phyloP scores from a whole-genome alignment of 2,888 invertebrate genomes.

The Argyresthia goedartella region DNA sequence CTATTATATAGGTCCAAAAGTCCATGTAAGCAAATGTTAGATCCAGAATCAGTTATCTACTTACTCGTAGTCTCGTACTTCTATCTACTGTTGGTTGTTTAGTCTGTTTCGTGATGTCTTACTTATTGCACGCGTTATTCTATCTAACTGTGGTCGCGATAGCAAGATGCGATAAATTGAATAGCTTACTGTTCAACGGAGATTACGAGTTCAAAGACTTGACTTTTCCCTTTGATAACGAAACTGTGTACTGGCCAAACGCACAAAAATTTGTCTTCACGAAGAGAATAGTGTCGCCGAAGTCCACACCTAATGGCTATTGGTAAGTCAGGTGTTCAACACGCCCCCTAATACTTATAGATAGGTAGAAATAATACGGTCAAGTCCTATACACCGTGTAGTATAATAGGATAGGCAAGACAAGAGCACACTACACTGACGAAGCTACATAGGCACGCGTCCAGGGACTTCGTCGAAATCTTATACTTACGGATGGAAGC shows the following conservation, averaged over 20 bases:
- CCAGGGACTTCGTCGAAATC: no score
- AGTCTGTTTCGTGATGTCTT: constrained; percentile 20
- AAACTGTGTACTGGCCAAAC: constrained; percentile 36
- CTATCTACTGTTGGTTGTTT: background rate
- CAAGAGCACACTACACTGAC: no score
- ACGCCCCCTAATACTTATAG: background rate
- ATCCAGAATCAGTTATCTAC: no score
- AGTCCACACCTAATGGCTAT: background rate
- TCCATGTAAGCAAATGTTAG: no score
- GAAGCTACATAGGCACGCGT: no score
- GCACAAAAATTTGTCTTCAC: constrained; percentile 27
- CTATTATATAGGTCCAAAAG: no score
- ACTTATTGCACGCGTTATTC: constrained; percentile 13
- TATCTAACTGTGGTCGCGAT: constrained; percentile 2
- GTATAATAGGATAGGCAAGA: no score
- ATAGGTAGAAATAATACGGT: background rate
- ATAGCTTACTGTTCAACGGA: constrained; percentile 26
- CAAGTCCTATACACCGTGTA: no score
- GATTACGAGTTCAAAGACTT: constrained; percentile 41
- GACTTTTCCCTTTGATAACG: constrained; percentile 33
- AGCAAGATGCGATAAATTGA: background rate
- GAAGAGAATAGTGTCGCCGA: background rate
- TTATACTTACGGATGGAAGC: no score
- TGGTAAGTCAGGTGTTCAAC: background rate
- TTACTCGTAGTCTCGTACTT: no score